Percentiles rank a stretch among this genome's conserved stretches.
Evolutionary conservation across 2,113 vertebrate species (phyloP).

Genomic region (Mixornis gularis): DNA sequence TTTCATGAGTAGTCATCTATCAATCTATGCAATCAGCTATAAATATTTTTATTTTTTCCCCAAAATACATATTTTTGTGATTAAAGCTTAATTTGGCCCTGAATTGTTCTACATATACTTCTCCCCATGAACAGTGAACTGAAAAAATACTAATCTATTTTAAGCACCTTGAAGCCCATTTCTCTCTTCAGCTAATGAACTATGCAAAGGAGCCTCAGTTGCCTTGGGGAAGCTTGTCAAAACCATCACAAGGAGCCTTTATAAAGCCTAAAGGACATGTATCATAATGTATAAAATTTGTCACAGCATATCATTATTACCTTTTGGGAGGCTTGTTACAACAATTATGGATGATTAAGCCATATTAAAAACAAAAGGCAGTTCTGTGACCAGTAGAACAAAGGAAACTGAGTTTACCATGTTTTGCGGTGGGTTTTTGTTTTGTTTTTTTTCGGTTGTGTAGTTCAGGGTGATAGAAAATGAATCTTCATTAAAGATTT

Average conservation of each 20-base stretch:
- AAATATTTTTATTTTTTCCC: neutral
- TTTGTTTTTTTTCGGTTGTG: neutral
- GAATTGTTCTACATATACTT: neutral
- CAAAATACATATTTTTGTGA: neutral
- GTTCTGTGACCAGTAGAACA: neutral
- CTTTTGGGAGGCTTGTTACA: slow-evolving; percentile 31
- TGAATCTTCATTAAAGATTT: neutral
- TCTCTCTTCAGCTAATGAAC: slow-evolving; percentile 35
- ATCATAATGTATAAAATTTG: slow-evolving; percentile 43
- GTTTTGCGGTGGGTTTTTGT: rapidly evolving
- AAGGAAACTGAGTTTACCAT: neutral
- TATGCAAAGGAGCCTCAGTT: slow-evolving; percentile 27
- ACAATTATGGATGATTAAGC: slow-evolving; percentile 12
- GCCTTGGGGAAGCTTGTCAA: slow-evolving; percentile 46
- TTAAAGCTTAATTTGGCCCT: neutral
- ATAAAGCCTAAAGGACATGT: slow-evolving; percentile 37
- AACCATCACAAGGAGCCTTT: slow-evolving; percentile 15
- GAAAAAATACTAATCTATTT: slow-evolving; percentile 6
- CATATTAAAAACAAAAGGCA: neutral
- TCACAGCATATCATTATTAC: slow-evolving; percentile 33
- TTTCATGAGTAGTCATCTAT: neutral
- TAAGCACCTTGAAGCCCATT: slow-evolving; percentile 30
- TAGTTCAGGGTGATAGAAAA: neutral
- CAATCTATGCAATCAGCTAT: neutral
- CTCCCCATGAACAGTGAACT: neutral